These are phyloP conservation scores for Mactromeris polynyma DNA, from an alignment of 2,888 invertebrate genomes.

Conservation along the genomic window DNA sequence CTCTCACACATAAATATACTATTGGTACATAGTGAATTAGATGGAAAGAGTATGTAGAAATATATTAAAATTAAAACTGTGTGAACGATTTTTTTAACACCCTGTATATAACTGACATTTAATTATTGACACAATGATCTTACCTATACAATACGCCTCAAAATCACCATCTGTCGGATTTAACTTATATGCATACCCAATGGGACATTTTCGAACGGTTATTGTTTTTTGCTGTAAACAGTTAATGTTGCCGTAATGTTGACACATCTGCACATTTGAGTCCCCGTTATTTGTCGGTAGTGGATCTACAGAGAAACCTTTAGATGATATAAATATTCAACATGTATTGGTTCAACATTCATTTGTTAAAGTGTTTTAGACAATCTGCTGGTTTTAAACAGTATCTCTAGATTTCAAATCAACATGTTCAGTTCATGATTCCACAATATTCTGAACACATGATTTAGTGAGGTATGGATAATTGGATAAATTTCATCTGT, in stretches of 20 bases:
- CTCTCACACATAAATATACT: no score
- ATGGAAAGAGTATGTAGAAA: no score
- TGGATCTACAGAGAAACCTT: background rate
- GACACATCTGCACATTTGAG: background rate
- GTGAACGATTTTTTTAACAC: no score
- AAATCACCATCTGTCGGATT: background rate
- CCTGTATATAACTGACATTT: background rate
- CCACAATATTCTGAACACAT: background rate
- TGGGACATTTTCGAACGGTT: background rate
- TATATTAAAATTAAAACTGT: no score
- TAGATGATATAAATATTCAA: no score
- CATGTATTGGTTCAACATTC: background rate
- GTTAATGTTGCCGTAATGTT: background rate
- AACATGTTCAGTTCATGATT: background rate
- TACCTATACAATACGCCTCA: constrained; percentile 9
- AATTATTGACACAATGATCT: background rate
- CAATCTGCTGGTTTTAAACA: background rate
- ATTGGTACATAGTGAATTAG: no score
- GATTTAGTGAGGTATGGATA: no score
- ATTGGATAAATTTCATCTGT: no score
- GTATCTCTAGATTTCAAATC: background rate
- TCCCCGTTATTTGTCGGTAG: background rate
- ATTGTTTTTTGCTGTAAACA: background rate
- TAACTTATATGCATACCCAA: background rate
- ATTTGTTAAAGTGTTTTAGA: background rate